A percentile compares a stretch with the other conserved stretches of the same genome.
Evolutionary conservation across 2,888 invertebrate genomes (phyloP).

Genomic region (Ametastegia equiseti): DNA sequence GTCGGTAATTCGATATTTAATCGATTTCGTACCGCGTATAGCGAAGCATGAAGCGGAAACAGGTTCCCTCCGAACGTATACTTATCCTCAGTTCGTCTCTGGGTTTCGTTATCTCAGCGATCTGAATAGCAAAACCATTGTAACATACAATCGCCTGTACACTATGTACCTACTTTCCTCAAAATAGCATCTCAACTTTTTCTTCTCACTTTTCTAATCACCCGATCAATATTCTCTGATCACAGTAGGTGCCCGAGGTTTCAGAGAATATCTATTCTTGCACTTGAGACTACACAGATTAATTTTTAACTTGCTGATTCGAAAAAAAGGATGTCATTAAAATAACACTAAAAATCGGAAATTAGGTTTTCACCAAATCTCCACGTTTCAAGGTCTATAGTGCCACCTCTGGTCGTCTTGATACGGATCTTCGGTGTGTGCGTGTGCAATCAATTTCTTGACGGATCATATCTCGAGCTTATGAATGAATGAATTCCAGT

Average conservation of each 20-base stretch:
- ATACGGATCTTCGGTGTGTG: too few relatives aligned
- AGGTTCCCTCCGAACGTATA: slow-evolving; percentile 23
- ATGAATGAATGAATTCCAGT: not conserved
- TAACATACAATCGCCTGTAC: not conserved
- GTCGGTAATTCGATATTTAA: slow-evolving; percentile 30
- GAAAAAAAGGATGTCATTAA: not conserved
- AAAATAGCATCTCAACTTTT: slow-evolving; percentile 9
- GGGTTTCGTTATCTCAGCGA: not conserved
- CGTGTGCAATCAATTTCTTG: too few relatives aligned
- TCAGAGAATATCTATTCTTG: too few relatives aligned
- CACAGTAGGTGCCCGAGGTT: too few relatives aligned
- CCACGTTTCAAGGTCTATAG: too few relatives aligned
- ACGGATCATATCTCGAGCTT: too few relatives aligned
- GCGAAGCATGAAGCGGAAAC: slow-evolving; percentile 20
- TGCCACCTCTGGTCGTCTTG: too few relatives aligned
- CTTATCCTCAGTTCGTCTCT: slow-evolving; percentile 11
- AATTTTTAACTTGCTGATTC: not conserved
- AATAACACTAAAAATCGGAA: too few relatives aligned
- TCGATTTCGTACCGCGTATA: slow-evolving; percentile 22
- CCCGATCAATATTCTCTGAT: too few relatives aligned
- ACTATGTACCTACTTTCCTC: not conserved
- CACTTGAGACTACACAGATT: too few relatives aligned
- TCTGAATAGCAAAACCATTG: not conserved
- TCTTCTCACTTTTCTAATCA: slow-evolving; percentile 2
- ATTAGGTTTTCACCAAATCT: too few relatives aligned